A percentile compares a stretch with the other conserved stretches of the same genome.
phyloP scores from a whole-genome alignment of 2,888 invertebrate species.

The Lithophane leautieri region DNA sequence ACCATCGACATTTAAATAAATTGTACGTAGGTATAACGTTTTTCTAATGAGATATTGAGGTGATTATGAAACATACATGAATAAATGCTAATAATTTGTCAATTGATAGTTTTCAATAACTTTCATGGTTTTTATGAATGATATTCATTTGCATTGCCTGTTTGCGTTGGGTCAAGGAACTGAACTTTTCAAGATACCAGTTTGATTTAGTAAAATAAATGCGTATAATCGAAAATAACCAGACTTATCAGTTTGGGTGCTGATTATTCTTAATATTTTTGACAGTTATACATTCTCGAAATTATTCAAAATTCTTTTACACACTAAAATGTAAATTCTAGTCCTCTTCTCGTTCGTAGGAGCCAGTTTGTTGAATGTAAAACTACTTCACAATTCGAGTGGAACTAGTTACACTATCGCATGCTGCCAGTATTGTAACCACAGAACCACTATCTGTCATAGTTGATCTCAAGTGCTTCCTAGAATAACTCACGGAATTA shows the following conservation, averaged over 20 bases:
- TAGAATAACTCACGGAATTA: slow-evolving; percentile 30
- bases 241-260: background rate
- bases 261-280: background rate
- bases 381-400: slow-evolving; percentile 15
- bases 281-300: background rate
- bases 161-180: background rate
- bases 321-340: slow-evolving; percentile 10
- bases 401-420: slow-evolving; percentile 40
- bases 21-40: slow-evolving; percentile 14
- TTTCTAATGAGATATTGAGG: background rate
- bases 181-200: background rate
- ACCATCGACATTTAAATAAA: slow-evolving; percentile 53
- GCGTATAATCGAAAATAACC: background rate
- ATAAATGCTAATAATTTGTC: background rate
- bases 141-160: background rate
- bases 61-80: background rate
- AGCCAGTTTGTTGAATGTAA: slow-evolving; percentile 45
- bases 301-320: background rate
- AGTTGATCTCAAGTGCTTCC: slow-evolving; percentile 46
- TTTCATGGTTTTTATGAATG: no score
- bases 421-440: slow-evolving; percentile 2
- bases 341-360: background rate
- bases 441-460: slow-evolving; percentile 43
- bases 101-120: background rate
- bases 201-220: background rate